These are phyloP conservation scores for Ceraclea dissimilis DNA, from an alignment of 2,888 invertebrate genomes.

Conservation along the genomic window DNA sequence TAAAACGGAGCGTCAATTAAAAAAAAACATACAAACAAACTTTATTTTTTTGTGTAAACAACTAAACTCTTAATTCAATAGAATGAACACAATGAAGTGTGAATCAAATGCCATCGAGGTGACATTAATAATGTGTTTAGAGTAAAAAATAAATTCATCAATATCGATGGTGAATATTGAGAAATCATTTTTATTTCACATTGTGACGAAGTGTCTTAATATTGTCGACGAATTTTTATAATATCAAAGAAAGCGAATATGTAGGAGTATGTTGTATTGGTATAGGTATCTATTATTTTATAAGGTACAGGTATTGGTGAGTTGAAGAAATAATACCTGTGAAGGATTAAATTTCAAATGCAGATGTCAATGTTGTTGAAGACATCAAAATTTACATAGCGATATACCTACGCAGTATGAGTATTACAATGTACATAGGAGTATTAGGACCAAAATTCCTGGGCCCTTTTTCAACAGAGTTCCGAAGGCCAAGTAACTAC, in stretches of 20 bases:
- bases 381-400: neutral
- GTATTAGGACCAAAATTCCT: too few species aligned
- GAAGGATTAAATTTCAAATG: conserved; percentile 2
- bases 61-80: conserved; percentile 4
- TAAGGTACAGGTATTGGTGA: too few species aligned
- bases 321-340: too few species aligned
- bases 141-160: conserved; percentile 1
- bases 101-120: conserved; percentile 2
- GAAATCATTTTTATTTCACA: neutral
- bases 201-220: neutral
- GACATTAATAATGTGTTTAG: neutral
- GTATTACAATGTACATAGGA: too few species aligned
- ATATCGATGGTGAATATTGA: neutral
- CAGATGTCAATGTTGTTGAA: conserved; percentile 2
- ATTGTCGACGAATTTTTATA: neutral
- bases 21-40: neutral
- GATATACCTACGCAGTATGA: too few species aligned
- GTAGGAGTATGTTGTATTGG: too few species aligned
- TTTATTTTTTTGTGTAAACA: neutral
- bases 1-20: too few species aligned
- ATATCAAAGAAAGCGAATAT: too few species aligned
- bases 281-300: too few species aligned
- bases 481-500: too few species aligned
- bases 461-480: too few species aligned
- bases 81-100: conserved; percentile 13